phyloP scores from a whole-genome alignment of 2,797 vertebrate species.

The Cyclopterus lumpus region DNA sequence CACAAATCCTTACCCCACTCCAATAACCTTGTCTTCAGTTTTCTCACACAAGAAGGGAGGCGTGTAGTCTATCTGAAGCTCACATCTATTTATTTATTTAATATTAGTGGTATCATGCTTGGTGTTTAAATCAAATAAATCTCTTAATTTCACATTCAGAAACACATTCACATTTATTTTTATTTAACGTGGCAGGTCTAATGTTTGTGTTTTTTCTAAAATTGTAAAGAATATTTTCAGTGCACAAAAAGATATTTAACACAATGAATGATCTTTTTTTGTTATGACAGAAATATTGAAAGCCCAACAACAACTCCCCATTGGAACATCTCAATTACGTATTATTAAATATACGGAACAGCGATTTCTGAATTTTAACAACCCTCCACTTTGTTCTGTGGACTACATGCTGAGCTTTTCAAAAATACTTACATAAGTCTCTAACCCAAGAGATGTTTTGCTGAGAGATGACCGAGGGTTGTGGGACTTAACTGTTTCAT shows the following conservation, averaged over 20 bases:
- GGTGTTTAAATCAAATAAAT: background rate
- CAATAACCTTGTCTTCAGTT: background rate
- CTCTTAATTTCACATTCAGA: background rate
- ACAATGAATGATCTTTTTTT: background rate
- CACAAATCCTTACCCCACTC: background rate
- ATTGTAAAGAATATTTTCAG: background rate
- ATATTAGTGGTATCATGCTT: background rate
- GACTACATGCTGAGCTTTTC: background rate
- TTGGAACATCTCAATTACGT: background rate
- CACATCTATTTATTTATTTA: background rate
- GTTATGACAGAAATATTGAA: background rate
- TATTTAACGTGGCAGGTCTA: background rate
- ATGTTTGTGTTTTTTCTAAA: background rate
- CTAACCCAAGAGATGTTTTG: background rate
- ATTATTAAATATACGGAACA: background rate
- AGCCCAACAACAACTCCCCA: background rate
- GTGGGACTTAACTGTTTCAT: background rate
- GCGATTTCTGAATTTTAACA: background rate
- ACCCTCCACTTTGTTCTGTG: background rate
- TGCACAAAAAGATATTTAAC: background rate
- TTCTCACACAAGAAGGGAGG: background rate
- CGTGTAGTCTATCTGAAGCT: background rate
- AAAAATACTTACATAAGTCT: background rate
- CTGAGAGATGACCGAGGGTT: background rate
- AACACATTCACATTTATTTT: background rate